These are phyloP conservation scores for Pilophorus perplexus DNA, from an alignment of 2,888 invertebrate genomes.

Conservation along the genomic window DNA sequence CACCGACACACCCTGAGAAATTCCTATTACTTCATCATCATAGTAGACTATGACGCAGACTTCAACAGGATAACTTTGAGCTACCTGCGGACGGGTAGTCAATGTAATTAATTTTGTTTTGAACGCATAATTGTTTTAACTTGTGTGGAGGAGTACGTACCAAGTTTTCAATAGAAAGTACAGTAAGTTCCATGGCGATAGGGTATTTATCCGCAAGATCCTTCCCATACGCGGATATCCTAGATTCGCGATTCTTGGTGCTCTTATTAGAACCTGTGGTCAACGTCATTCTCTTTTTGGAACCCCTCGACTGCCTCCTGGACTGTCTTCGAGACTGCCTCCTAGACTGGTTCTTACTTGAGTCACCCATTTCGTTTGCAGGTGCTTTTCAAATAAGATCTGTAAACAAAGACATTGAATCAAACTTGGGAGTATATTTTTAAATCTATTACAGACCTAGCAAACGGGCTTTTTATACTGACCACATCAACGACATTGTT, in stretches of 20 bases:
- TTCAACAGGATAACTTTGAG: conserved; percentile 22
- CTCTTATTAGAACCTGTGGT: not conserved
- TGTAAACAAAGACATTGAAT: too few species aligned
- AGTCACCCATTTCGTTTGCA: not conserved
- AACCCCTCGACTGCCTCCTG: conserved; percentile 14
- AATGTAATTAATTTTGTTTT: too few species aligned
- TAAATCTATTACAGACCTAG: too few species aligned
- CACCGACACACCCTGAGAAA: conserved; percentile 11
- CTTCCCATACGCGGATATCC: conserved; percentile 1
- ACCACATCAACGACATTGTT: too few species aligned
- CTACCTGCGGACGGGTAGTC: too few species aligned
- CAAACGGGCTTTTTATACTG: too few species aligned
- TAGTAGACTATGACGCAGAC: conserved; percentile 23
- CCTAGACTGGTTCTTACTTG: not conserved
- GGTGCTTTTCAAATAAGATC: too few species aligned
- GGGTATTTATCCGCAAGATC: not conserved
- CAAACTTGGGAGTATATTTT: too few species aligned
- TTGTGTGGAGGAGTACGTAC: too few species aligned
- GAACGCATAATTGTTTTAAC: too few species aligned
- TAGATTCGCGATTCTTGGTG: too few species aligned
- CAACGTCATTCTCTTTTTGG: not conserved
- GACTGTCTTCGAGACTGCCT: conserved; percentile 32
- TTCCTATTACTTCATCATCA: conserved; percentile 20
- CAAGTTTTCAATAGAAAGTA: conserved; percentile 18
- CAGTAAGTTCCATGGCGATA: conserved; percentile 7